Base-by-base conservation (phyloP, 2,888 invertebrate genomes). In the Eristalis pertinax region DNA sequence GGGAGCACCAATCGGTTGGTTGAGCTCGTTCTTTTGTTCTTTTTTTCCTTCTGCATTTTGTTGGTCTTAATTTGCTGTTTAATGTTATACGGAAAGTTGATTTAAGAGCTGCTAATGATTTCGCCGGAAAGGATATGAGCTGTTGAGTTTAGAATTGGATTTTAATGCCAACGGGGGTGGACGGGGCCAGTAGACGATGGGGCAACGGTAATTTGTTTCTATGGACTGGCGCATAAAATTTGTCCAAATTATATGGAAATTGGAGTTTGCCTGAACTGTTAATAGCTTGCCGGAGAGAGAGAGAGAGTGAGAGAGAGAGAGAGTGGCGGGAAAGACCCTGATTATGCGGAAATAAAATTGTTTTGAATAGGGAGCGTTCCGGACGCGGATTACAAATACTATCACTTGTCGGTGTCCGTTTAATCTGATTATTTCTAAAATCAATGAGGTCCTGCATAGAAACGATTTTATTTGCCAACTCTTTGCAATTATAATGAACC, bases 61-160 rank as follows among this genome's bases (percentile, higher is more conserved):
- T 75, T 32, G 19, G 65, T 72, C 75, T 67, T 69, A 56, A 64
- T 63, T 76, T 77, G 68, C 63, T 43, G 64, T 85, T 77, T 60
- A 80, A 77, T 81, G 72, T 41, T 80, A 35, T 68, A 76, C 50
- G 50, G 50, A 50, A 76, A 81, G 72, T 65, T 76, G 63, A 81
- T 76, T 80, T 72, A 85, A 56, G 62, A 58, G 67, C 68, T 84
- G 80, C 58, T 84, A 75, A 80, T 80, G 63, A 76, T 76, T 76
- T 76, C 32, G 32, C 13, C 26, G 58, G 32, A 65, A 79, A 32
- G 50, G 65, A 43, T 84, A 67, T 26, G 26, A 43, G 60, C 60
- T 76, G 70, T 76, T 70, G 65, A 75, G 75, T 58, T 63, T 72
- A 63, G 41, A 77, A 63, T 73, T 73, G 56, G 68, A 69, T 64